Percentiles rank a stretch among this genome's conserved stretches.
Conservation (phyloP, 1,140 invertebrate species). For the Chrysopa pallens region DNA sequence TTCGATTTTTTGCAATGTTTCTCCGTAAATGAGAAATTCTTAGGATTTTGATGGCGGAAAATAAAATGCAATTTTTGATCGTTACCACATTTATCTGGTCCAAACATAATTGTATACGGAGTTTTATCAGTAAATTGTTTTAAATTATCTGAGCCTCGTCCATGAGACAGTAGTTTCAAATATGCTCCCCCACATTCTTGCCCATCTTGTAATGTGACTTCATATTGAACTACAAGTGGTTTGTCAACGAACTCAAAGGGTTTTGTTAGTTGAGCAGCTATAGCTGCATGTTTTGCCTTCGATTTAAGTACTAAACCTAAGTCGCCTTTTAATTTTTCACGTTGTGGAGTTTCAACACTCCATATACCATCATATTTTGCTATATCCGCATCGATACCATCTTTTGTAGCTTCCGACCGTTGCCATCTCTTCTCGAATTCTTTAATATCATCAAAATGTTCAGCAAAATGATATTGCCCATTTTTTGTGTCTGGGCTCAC, state of each 20-base stretch:
- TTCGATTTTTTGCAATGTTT: slow-evolving; percentile 84
- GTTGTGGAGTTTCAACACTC: slow-evolving; percentile 58
- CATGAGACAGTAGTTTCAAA: slow-evolving; percentile 72
- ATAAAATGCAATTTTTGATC: slow-evolving; percentile 97
- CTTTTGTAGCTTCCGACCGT: slow-evolving; percentile 83
- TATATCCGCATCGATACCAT: slow-evolving; percentile 75
- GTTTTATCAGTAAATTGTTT: slow-evolving; percentile 87
- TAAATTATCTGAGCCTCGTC: slow-evolving; percentile 48
- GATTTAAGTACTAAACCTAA: slow-evolving; percentile 80
- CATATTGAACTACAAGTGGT: slow-evolving; percentile 89
- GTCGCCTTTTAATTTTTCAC: slow-evolving; percentile 64
- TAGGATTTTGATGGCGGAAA: slow-evolving; percentile 88
- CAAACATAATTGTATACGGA: slow-evolving; percentile 98
- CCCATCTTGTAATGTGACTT: slow-evolving; percentile 77
- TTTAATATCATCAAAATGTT: slow-evolving; percentile 72
- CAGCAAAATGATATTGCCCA: slow-evolving; percentile 54
- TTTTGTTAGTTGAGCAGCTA: slow-evolving; percentile 60
- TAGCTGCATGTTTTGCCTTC: slow-evolving; percentile 92
- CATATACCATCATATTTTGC: slow-evolving; percentile 87
- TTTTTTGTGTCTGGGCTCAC: slow-evolving; percentile 35
- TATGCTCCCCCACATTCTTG: slow-evolving; percentile 99
- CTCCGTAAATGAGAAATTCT: slow-evolving; percentile 73
- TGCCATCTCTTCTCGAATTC: slow-evolving; percentile 69
- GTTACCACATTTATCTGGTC: slow-evolving; percentile 96
- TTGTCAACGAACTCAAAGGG: slow-evolving; percentile 76